Conservation (phyloP, 2,888 invertebrate genomes). For the Kuschelorhynchus macadamiae region DNA sequence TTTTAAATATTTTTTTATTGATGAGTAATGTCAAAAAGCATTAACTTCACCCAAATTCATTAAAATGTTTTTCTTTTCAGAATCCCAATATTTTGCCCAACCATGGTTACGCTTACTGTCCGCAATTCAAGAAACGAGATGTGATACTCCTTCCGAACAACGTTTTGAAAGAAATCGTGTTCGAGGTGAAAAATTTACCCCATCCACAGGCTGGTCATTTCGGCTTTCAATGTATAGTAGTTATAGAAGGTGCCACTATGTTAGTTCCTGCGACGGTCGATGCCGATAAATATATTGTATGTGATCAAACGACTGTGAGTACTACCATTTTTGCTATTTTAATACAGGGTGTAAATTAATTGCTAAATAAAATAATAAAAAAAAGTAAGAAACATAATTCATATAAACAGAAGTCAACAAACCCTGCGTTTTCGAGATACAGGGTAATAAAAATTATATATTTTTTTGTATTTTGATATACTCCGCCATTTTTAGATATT, state of each 20-base stretch:
- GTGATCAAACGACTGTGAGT: conserved; percentile 88
- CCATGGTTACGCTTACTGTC: conserved; percentile 79
- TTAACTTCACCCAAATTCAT: no score
- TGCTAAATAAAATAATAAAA: no score
- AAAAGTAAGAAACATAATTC: no score
- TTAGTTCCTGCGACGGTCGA: conserved; percentile 90
- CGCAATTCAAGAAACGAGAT: conserved; percentile 83
- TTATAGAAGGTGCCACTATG: conserved; percentile 92
- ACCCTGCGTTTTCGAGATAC: no score
- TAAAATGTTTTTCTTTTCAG: conserved; percentile 68
- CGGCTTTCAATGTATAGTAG: conserved; percentile 92
- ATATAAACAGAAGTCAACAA: no score
- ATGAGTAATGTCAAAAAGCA: no score
- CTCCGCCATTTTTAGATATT: no score
- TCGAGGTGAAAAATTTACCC: conserved; percentile 92
- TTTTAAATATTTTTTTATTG: no score
- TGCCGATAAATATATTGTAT: conserved; percentile 84
- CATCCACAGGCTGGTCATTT: conserved; percentile 91
- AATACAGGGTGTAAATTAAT: no score
- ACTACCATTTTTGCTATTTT: neutral
- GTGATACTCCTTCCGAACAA: conserved; percentile 89
- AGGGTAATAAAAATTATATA: no score
- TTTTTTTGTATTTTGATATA: no score
- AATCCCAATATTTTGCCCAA: conserved; percentile 73
- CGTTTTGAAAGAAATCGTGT: conserved; percentile 88